Evolutionary conservation across 2,113 vertebrate species (phyloP), one percentile per base, ranked within the genome.

Genomic region (Cinclus cinclus): DNA sequence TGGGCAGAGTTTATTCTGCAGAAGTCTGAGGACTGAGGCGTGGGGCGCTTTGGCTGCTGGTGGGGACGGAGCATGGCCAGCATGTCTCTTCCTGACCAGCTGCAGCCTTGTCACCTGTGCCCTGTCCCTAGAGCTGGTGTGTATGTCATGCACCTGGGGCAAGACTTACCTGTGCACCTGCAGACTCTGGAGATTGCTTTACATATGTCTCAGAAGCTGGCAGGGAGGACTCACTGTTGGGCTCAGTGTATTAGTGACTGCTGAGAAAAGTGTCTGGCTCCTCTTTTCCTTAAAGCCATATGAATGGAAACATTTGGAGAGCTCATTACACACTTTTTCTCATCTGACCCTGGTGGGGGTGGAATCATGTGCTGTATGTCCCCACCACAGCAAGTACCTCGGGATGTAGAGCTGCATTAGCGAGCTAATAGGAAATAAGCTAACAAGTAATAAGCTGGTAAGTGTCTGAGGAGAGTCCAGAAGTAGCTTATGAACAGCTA

Each of bases 341-440:
- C 2, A 1, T 9, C 42, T 60, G 28, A 44, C 53, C 58, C 2
- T 53, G 12, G 8, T 0, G 16, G 8, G 3, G 7, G 35, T 37
- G 35, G 59, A 37, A 25, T 87, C 0, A 23, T 71, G 2, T 14
- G 21, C 33, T 37, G 35, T 9, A 0, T 21, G 24, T 56, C 19
- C 77, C 24, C 30, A n/a, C 18, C 55, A 31, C 42, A 87, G 60
- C 42, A 41, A 50, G 47, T 55, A 64, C 30, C 0, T 0, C 44
- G 33, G 81, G 69, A 27, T 49, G 65, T 6, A 41, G 44, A 71
- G n/a, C 60, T 82, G 78, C 24, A n/a, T 91, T 60, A 83, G 28
- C 0, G 0, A 1, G 0, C 44, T 87, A 81, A 55, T 42, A 71
- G 39, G 42, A 56, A 82, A 12, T 71, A 62, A 91, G 22, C 47